phyloP scores from a whole-genome alignment of 2,888 invertebrate genomes.

The Pasiphila rectangulata region DNA sequence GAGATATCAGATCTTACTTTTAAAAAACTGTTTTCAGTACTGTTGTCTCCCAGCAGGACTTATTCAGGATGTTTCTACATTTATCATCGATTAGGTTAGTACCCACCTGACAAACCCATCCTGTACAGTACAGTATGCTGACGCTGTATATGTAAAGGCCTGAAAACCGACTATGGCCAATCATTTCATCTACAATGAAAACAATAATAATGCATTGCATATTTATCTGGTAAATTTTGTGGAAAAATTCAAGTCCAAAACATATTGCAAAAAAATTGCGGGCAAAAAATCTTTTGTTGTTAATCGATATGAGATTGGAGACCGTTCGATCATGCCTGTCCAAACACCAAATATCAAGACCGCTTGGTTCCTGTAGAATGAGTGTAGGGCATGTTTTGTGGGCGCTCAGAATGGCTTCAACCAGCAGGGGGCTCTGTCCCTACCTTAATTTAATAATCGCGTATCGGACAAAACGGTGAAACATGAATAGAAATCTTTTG shows the following conservation, averaged over 20 bases:
- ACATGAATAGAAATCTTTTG: constrained; percentile 31
- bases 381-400: constrained; percentile 51
- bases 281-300: constrained; percentile 15
- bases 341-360: constrained; percentile 50
- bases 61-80: too few relatives aligned
- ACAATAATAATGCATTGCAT: too few relatives aligned
- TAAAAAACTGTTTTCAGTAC: too few relatives aligned
- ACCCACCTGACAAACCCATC: too few relatives aligned
- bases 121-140: too few relatives aligned
- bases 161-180: too few relatives aligned
- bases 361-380: constrained; percentile 46
- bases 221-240: too few relatives aligned
- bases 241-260: background rate
- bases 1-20: too few relatives aligned
- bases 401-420: constrained; percentile 47
- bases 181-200: too few relatives aligned
- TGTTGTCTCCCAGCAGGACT: too few relatives aligned
- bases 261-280: constrained; percentile 6
- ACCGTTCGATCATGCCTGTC: constrained; percentile 52
- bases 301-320: constrained; percentile 28
- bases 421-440: constrained; percentile 56
- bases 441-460: constrained; percentile 69
- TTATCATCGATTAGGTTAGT: too few relatives aligned
- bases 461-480: constrained; percentile 35
- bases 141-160: too few relatives aligned